Percentiles rank a stretch among this genome's conserved stretches.
Conservation (phyloP, 2,888 invertebrate genomes). For the Trichopria drosophilae region DNA sequence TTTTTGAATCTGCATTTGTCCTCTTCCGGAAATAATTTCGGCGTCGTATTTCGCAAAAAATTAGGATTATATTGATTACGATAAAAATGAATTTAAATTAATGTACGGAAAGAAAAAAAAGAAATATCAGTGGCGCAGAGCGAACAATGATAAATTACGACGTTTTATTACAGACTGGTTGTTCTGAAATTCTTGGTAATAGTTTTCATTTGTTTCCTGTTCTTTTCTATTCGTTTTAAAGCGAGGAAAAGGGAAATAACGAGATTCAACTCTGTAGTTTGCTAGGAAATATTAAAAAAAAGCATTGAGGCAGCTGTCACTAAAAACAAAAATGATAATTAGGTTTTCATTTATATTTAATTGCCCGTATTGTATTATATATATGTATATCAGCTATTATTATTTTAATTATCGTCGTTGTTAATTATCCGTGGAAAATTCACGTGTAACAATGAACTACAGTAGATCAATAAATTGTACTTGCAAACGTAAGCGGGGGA, state of each 20-base stretch:
- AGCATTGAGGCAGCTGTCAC: constrained; percentile 60
- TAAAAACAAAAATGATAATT: constrained; percentile 53
- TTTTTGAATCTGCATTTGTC: too few relatives aligned
- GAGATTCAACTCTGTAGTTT: constrained; percentile 53
- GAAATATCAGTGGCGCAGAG: constrained; percentile 10
- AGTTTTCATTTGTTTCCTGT: constrained; percentile 20
- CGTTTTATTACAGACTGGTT: too few relatives aligned
- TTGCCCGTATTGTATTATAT: constrained; percentile 55
- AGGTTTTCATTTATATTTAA: constrained; percentile 54
- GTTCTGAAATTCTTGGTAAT: too few relatives aligned
- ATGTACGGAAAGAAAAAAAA: constrained; percentile 2
- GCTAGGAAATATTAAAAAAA: constrained; percentile 53
- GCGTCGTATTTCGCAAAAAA: too few relatives aligned
- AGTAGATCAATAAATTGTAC: constrained; percentile 49
- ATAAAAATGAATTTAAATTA: background rate
- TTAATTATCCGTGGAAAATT: constrained; percentile 46
- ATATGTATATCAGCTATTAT: constrained; percentile 48
- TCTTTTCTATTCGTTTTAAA: constrained; percentile 17
- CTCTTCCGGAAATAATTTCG: too few relatives aligned
- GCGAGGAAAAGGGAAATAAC: constrained; percentile 23
- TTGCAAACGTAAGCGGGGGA: constrained; percentile 33
- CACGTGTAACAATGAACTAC: constrained; percentile 51
- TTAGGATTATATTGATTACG: background rate
- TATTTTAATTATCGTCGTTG: constrained; percentile 49
- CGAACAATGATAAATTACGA: too few relatives aligned